phyloP scores from a whole-genome alignment of 2,113 vertebrate genomes.

The Nanorana parkeri region DNA sequence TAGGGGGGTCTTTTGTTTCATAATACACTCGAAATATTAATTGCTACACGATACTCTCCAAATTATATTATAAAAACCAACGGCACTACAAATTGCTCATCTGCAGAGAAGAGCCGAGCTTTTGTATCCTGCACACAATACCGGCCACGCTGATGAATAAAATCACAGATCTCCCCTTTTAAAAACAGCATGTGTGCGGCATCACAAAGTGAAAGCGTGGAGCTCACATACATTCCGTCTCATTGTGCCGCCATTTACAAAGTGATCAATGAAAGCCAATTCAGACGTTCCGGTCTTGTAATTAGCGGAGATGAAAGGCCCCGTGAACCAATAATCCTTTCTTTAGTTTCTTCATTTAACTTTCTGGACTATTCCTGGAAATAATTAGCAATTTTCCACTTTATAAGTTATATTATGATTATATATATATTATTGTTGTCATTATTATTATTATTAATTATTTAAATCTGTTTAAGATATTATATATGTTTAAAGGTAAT shows the following conservation, averaged over 20 bases:
- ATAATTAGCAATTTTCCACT: no score
- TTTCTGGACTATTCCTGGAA: not conserved
- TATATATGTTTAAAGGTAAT: no score
- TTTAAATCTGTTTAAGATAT: no score
- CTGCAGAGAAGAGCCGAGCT: not conserved
- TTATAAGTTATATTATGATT: no score
- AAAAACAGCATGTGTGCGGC: not conserved
- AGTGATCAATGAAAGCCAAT: constrained; percentile 8
- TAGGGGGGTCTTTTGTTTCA: no score
- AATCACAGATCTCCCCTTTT: constrained; percentile 20
- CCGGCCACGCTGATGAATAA: not conserved
- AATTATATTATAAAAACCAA: no score
- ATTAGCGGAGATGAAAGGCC: constrained; percentile 3
- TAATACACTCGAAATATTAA: no score
- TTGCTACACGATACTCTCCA: no score
- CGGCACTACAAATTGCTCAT: not conserved
- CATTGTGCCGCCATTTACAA: not conserved
- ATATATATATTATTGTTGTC: no score
- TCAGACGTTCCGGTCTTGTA: constrained; percentile 2
- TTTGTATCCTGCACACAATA: constrained; percentile 7
- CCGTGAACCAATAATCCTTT: not conserved
- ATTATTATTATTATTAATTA: no score
- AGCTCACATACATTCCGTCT: constrained; percentile 9
- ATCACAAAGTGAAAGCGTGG: constrained; percentile 5
- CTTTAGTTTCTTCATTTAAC: not conserved